phyloP scores from a whole-genome alignment of 2,113 vertebrate genomes.

The Macquaria australasica region DNA sequence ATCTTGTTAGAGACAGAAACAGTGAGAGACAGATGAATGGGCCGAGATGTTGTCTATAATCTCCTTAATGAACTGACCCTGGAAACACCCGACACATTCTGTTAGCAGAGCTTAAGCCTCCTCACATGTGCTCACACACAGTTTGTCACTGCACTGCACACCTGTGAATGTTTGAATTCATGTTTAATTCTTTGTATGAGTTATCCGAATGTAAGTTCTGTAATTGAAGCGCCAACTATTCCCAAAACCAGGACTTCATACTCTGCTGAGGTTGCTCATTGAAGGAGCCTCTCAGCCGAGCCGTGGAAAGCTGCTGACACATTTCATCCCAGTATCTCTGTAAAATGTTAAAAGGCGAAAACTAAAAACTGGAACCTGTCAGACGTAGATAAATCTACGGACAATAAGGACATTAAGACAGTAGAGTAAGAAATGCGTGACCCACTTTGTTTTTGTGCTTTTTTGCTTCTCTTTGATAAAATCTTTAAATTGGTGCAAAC shows the following conservation, averaged over 20 bases:
- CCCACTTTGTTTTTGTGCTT: neutral
- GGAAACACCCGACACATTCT: conserved; percentile 15
- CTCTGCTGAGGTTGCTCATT: neutral
- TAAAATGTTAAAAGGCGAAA: neutral
- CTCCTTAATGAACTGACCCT: conserved; percentile 19
- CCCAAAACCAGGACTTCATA: neutral
- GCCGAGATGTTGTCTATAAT: conserved; percentile 16
- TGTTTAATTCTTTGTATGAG: neutral
- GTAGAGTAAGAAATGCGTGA: neutral
- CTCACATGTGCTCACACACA: neutral
- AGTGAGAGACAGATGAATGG: neutral
- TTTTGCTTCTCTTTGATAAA: neutral
- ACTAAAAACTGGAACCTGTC: neutral
- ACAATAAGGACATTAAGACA: neutral
- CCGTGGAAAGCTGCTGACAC: neutral
- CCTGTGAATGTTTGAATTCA: no score
- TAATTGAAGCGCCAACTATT: neutral
- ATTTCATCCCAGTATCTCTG: neutral
- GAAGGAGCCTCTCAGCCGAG: neutral
- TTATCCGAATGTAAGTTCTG: neutral
- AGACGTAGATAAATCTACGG: neutral
- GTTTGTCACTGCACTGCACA: neutral
- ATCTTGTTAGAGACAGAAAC: neutral
- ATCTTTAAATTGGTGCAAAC: neutral
- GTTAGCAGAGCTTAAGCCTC: conserved; percentile 7